Base-by-base conservation (phyloP, 1,140 invertebrate genomes). In the Drosophila quadrilineata region DNA sequence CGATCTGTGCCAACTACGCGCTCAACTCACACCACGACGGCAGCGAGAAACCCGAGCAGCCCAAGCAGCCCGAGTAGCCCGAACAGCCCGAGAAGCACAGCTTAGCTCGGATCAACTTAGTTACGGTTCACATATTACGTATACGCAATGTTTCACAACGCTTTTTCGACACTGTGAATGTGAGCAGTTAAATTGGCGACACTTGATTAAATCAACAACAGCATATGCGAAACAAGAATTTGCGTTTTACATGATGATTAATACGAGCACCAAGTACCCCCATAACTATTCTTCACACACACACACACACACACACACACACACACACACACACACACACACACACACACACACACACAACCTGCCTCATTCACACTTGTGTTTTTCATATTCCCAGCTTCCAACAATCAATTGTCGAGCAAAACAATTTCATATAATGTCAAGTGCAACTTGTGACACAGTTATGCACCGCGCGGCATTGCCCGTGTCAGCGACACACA, bases 171-270 rank as follows among this genome's bases (percentile, higher is more conserved):
- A 57, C 22, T 53, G n/a, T 29, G 17, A 38, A 24, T 71, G n/a
- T 60, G 29, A 52, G 54, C 53, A 24, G 48, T 54, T 82, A 53
- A 82, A 82, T 82, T 82, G 72, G 53, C 29, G 77, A 46, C 73
- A 77, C 73, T 82, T 84, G 79, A 82, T 82, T 85, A 82, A 82
- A 85, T 85, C 73, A 82, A 74, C 69, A 62, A 50, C 4, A 22
- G 24, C 21, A 41, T 9, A 41, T 22, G 16, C 38, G 24, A 46
- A 77, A 77, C 64, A 82, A 77, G 85, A 66, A 76, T 71, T 75
- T 75, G 75, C 75, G 74, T 77, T 75, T 68, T 58, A 68, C 60
- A 62, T 67, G 33, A 26, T 24, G 36, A 65, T 49, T 50, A 56
- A 52, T 48, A 41, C 21, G 28, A 21, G n/a, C n/a, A 19, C n/a